phyloP scores from a whole-genome alignment of 35 echinoderm and acorn worm genomes.

The Apostichopus japonicus region DNA sequence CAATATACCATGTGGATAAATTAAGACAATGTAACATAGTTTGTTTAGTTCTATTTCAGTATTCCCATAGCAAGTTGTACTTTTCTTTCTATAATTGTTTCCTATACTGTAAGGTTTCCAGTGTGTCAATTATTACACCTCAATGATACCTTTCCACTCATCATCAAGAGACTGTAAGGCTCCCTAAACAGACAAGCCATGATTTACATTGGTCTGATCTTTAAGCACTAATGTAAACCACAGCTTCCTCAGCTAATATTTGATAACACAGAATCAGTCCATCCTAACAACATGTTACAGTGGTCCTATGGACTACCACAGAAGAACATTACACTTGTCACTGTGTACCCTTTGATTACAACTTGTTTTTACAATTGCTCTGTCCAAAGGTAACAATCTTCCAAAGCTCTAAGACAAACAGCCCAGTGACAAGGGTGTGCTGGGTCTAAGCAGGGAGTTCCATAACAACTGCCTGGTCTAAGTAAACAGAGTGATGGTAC shows the following conservation, averaged over 20 bases:
- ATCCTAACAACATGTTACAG: neutral
- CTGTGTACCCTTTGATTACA: neutral
- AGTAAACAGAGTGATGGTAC: too few species aligned
- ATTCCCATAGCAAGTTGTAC: too few species aligned
- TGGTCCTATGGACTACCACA: neutral
- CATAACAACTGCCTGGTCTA: too few species aligned
- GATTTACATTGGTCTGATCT: neutral
- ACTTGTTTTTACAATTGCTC: neutral
- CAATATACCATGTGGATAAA: too few species aligned
- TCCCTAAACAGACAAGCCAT: neutral
- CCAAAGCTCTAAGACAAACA: neutral
- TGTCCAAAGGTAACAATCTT: neutral
- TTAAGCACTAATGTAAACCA: neutral
- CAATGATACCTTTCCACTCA: too few species aligned
- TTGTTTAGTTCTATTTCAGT: too few species aligned
- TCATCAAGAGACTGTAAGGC: too few species aligned
- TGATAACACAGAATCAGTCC: neutral
- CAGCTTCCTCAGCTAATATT: neutral
- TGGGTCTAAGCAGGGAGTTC: too few species aligned
- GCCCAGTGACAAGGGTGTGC: neutral
- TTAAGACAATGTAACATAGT: too few species aligned
- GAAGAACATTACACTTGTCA: neutral
- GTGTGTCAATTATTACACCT: too few species aligned
- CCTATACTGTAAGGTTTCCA: too few species aligned
- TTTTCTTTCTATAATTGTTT: too few species aligned